Base-by-base conservation (phyloP, 1,140 invertebrate genomes). In the Paraescarpia echinospica region DNA sequence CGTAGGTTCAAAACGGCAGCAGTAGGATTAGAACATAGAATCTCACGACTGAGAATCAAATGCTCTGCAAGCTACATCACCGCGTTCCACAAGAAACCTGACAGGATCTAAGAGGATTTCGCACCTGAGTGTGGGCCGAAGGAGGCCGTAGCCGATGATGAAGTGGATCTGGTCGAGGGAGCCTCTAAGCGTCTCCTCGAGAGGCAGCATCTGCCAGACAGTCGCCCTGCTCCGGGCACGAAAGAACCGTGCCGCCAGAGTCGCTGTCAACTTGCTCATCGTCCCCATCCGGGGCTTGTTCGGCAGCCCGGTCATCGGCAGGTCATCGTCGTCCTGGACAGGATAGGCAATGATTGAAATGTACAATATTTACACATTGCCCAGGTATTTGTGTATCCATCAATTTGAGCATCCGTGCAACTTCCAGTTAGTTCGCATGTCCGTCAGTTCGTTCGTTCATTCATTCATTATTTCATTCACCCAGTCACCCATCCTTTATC, bases 121-220 rank as follows among this genome's bases (percentile, higher is more conserved):
- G 59, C 93, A 95, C 95, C 95, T 95, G 27, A 95, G 93, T 34
- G 94, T 94, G 0, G 95, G 93, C 92, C 93, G 94, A 92, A 95
- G 95, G 89, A 95, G 95, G 9, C 95, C 95, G 34, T 95, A 88
- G 18, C 94, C 94, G 35, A 94, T 94, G 4, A 95, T 92, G 90
- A 94, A 94, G 91, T 95, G 95, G 12, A 95, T 94, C 92, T 95
- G 95, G 33, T 95, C 95, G 34, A 95, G 34, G 94, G 91, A 91
- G 34, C 34, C 48, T 33, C 34, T 48, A 6, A 91, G 9, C 14
- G 91, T 91, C 35, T 91, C 91, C 31, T 91, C 91, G 34, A 91
- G 33, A 6, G 91, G 91, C 9, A 91, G 34, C 89, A 35, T 34
- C 35, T 90, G 89, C 34, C 35, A 90, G 89, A 90, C 35, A n/a